phyloP scores from a whole-genome alignment of 2,797 vertebrate genomes.

The Syndactyla subalaris region DNA sequence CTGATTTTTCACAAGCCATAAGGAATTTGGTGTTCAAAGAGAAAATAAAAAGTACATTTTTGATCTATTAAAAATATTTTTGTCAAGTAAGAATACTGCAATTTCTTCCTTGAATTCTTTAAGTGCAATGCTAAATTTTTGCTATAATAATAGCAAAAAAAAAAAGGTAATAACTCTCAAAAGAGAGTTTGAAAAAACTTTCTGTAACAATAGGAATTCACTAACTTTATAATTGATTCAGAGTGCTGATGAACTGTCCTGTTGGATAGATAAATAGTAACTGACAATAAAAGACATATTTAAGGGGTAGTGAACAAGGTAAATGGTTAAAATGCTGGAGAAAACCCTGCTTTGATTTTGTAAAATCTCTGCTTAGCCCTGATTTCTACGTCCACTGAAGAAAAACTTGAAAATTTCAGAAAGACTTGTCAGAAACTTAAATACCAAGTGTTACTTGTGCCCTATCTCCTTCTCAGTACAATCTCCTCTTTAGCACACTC shows the following conservation, averaged over 20 bases:
- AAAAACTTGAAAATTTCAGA: neutral
- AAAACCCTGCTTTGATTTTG: neutral
- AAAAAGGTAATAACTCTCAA: neutral
- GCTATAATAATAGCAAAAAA: neutral
- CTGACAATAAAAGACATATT: neutral
- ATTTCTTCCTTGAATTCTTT: neutral
- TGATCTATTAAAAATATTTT: neutral
- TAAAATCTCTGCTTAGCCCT: neutral
- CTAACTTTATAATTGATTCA: neutral
- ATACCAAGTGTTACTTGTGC: neutral
- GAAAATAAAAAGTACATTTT: neutral
- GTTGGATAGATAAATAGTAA: neutral
- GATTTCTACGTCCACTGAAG: neutral
- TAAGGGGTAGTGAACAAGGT: neutral
- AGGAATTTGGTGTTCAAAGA: neutral
- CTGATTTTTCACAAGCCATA: neutral
- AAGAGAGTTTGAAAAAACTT: neutral
- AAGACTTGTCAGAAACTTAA: neutral
- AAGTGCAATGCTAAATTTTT: neutral
- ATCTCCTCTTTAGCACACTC: neutral
- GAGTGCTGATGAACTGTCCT: neutral
- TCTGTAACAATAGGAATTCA: neutral
- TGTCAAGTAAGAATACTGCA: neutral
- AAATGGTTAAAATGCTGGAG: neutral
- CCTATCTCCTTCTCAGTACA: neutral